Conservation (phyloP, 2,797 vertebrate genomes). For the Manis pentadactyla region DNA sequence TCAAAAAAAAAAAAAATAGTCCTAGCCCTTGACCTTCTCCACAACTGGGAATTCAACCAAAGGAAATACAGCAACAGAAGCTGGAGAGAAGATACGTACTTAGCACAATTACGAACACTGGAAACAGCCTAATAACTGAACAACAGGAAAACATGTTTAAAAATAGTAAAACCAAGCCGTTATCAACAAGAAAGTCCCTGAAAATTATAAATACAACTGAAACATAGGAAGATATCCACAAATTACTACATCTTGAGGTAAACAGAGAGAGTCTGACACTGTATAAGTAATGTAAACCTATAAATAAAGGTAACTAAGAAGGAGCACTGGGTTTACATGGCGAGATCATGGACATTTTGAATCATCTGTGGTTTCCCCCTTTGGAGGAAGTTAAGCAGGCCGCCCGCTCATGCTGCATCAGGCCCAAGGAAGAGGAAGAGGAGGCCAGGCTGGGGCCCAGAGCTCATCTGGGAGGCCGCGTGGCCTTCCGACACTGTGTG, state of each 20-base stretch:
- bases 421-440: background rate
- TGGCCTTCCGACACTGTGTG: background rate
- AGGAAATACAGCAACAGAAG: background rate
- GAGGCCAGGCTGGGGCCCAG: background rate
- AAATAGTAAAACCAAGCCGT: background rate
- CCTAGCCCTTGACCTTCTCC: background rate
- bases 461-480: background rate
- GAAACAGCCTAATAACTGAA: background rate
- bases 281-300: background rate
- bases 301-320: background rate
- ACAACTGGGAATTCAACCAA: slow-evolving; percentile 7
- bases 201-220: background rate
- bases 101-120: background rate
- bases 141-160: background rate
- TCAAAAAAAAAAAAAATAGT: background rate
- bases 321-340: too few relatives aligned
- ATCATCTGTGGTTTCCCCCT: too few relatives aligned
- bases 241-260: background rate
- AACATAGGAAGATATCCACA: background rate
- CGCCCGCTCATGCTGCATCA: accelerated
- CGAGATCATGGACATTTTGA: accelerated
- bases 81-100: background rate
- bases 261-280: background rate
- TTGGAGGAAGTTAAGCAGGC: background rate
- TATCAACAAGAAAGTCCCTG: background rate